These are phyloP conservation scores for Catharus bicknelli DNA, from an alignment of 2,113 vertebrate species.

Conservation along the genomic window DNA sequence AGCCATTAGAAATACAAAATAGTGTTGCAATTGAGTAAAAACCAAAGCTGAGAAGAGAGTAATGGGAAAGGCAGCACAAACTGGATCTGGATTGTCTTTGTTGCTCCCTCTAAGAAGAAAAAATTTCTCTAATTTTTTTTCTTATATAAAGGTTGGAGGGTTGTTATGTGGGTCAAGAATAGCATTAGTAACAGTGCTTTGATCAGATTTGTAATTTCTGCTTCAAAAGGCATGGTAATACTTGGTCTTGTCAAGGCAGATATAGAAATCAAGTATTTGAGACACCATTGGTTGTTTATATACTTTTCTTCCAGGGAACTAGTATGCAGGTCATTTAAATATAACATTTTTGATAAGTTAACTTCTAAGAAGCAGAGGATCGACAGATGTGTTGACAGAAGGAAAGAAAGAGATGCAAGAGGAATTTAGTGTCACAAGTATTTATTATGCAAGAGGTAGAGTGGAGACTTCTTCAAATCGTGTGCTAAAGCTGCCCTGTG, in stretches of 20 bases:
- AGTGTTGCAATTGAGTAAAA: neutral
- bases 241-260: neutral
- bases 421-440: neutral
- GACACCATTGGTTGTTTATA: neutral
- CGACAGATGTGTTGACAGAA: neutral
- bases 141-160: neutral
- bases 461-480: neutral
- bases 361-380: neutral
- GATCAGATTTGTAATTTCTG: neutral
- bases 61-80: neutral
- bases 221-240: neutral
- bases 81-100: neutral
- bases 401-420: neutral
- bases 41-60: neutral
- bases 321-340: neutral
- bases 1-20: slow-evolving; percentile 9
- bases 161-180: neutral
- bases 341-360: neutral
- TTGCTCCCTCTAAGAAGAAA: neutral
- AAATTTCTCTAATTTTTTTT: neutral
- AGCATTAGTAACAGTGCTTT: neutral
- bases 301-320: neutral
- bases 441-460: neutral
- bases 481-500: neutral
- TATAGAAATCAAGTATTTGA: neutral